Percentiles rank a stretch among this genome's conserved stretches.
phyloP scores from a whole-genome alignment of 1,140 invertebrate genomes.

The Pseudobourletiella spinata region DNA sequence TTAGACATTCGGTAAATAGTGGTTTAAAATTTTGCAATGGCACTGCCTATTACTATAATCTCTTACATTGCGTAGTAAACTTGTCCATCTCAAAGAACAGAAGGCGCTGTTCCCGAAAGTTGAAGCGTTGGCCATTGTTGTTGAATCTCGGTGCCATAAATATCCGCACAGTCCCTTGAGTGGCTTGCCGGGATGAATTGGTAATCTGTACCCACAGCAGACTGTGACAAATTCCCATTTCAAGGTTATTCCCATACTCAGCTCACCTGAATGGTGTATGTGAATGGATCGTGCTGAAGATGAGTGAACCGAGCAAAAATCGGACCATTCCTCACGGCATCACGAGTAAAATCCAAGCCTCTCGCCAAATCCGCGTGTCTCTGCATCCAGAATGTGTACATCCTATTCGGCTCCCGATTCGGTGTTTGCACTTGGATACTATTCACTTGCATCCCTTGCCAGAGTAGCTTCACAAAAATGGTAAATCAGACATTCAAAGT shows the following conservation, averaged over 20 bases:
- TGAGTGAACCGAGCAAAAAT: slow-evolving; percentile 63
- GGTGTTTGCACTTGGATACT: not conserved
- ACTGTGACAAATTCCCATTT: not conserved
- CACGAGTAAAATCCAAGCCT: slow-evolving; percentile 58
- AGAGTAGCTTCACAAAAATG: not conserved
- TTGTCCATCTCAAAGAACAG: slow-evolving; percentile 72
- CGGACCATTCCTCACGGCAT: slow-evolving; percentile 51
- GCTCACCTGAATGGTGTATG: slow-evolving; percentile 42
- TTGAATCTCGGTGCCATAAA: slow-evolving; percentile 62
- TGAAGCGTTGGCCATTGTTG: slow-evolving; percentile 54
- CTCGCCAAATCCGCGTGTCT: slow-evolving; percentile 63
- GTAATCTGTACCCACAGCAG: not conserved
- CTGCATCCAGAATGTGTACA: slow-evolving; percentile 61
- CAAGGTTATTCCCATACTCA: not conserved
- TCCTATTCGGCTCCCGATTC: slow-evolving; percentile 33
- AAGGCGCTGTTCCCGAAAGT: slow-evolving; percentile 54
- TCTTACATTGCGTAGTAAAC: slow-evolving; percentile 52
- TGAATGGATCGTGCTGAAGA: slow-evolving; percentile 60
- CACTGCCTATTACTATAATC: not conserved
- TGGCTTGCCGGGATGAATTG: not conserved
- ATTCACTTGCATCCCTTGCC: not conserved
- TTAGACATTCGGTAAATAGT: not conserved
- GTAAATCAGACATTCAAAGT: not conserved
- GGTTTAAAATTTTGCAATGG: not conserved
- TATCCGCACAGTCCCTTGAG: slow-evolving; percentile 60